phyloP scores from a whole-genome alignment of 2,113 vertebrate species.

The Dendropsophus ebraccatus region DNA sequence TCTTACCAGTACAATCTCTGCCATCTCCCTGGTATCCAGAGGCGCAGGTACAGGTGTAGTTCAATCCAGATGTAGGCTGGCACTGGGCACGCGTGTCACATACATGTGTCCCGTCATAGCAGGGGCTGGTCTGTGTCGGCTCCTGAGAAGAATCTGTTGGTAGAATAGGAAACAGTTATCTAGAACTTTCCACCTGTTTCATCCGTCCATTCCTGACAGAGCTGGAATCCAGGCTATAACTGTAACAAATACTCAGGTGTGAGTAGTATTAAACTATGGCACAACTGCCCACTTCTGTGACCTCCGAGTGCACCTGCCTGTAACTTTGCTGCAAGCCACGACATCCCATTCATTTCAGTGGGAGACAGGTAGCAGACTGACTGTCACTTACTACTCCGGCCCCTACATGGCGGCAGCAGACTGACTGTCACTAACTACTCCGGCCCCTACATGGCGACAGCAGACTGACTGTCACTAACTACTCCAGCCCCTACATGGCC shows the following conservation, averaged over 20 bases:
- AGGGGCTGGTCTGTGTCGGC: slow-evolving; percentile 76
- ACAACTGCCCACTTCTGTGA: no score
- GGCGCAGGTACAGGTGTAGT: slow-evolving; percentile 84
- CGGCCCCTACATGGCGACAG: no score
- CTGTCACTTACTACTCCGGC: no score
- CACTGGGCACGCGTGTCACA: slow-evolving; percentile 86
- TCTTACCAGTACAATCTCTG: slow-evolving; percentile 84
- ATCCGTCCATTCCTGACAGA: neutral
- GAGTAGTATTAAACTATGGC: no score
- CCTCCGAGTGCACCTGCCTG: no score
- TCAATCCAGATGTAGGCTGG: slow-evolving; percentile 69
- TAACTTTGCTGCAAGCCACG: no score
- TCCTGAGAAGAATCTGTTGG: neutral
- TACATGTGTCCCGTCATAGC: slow-evolving; percentile 80
- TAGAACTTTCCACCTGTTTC: neutral
- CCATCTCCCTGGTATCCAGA: slow-evolving; percentile 83
- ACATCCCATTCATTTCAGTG: no score
- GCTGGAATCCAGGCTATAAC: no score
- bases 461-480: no score
- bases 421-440: slow-evolving; percentile 20
- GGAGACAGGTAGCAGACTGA: no score
- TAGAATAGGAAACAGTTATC: neutral
- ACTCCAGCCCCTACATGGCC: no score
- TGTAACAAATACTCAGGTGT: no score
- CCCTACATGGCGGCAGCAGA: slow-evolving; percentile 25